Conservation (phyloP, 1,140 invertebrate genomes). For the Eupristina koningsbergeri region DNA sequence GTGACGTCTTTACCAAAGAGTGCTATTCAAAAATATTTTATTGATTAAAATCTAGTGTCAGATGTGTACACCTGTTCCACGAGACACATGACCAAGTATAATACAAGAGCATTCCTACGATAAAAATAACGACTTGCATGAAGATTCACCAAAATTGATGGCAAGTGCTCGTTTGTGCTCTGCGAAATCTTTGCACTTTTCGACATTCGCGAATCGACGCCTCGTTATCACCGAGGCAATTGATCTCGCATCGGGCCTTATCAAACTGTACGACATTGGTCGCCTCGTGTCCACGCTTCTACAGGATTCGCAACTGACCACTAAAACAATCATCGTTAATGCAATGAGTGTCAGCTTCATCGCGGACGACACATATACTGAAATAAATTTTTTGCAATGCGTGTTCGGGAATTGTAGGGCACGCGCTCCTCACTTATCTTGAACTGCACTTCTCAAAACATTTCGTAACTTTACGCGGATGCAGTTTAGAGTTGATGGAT, state of each 20-base stretch:
- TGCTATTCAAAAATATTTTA: no score
- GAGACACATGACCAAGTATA: no score
- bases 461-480: not conserved
- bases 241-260: slow-evolving; percentile 61
- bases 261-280: slow-evolving; percentile 21
- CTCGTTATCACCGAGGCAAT: slow-evolving; percentile 60
- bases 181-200: slow-evolving; percentile 75
- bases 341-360: not conserved
- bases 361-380: not conserved
- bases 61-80: no score
- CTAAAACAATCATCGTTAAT: not conserved
- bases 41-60: no score
- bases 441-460: no score
- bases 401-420: not conserved
- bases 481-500: not conserved
- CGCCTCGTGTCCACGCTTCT: not conserved
- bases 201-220: slow-evolving; percentile 58
- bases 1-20: no score
- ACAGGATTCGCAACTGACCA: not conserved
- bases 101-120: no score
- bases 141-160: slow-evolving; percentile 74
- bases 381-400: no score
- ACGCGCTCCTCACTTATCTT: not conserved
- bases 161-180: slow-evolving; percentile 76
- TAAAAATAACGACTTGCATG: not conserved